Percentiles rank a stretch among this genome's conserved stretches.
These are phyloP conservation scores for Meleagris gallopavo DNA, from an alignment of 2,113 vertebrate genomes.

Conservation along the genomic window DNA sequence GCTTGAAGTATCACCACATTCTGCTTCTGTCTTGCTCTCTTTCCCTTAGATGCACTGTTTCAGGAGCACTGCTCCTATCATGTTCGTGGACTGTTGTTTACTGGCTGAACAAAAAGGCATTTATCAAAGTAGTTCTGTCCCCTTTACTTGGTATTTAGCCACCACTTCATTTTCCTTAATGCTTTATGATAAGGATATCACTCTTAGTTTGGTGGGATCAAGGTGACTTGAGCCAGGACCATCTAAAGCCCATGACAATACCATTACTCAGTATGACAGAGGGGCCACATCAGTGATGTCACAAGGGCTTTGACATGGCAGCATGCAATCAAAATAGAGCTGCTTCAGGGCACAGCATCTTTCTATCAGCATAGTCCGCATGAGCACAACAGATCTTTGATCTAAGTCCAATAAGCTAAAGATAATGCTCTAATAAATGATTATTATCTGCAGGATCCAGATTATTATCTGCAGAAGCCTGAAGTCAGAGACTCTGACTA, in stretches of 20 bases:
- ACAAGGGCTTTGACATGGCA: neutral
- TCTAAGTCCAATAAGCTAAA: neutral
- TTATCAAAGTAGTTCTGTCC: conserved; percentile 9
- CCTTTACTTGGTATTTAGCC: neutral
- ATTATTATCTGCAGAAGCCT: neutral
- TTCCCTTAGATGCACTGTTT: neutral
- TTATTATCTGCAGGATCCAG: neutral
- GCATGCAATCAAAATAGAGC: neutral
- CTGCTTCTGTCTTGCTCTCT: neutral
- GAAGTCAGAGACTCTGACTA: neutral
- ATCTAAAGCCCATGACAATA: neutral
- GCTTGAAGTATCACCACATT: neutral
- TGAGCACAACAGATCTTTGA: neutral
- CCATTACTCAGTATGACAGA: neutral
- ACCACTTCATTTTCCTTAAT: conserved; percentile 2
- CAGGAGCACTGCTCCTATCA: neutral
- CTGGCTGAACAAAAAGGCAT: neutral
- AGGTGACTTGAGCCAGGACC: neutral
- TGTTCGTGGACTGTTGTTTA: neutral
- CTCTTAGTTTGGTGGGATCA: neutral
- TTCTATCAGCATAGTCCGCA: neutral
- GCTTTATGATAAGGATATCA: neutral
- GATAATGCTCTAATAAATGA: neutral
- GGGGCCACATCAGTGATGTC: neutral
- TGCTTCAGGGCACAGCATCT: neutral